Percentiles rank a stretch among this genome's conserved stretches.
phyloP scores from a whole-genome alignment of 2,113 vertebrate species.

The Jacana jacana region DNA sequence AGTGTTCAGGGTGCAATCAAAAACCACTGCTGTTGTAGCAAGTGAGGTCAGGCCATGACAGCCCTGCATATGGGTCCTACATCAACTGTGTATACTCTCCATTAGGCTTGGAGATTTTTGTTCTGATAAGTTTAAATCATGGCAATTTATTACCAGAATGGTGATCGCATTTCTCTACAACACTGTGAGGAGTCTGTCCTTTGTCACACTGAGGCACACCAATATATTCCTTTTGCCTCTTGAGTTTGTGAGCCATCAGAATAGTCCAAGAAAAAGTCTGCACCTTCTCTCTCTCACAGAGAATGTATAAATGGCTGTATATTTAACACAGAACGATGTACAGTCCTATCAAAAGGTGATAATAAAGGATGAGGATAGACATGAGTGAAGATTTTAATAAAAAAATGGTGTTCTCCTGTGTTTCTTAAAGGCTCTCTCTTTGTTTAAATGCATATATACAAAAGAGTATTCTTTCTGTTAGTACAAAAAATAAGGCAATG shows the following conservation, averaged over 20 bases:
- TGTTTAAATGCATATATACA: not conserved
- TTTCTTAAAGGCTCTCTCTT: not conserved
- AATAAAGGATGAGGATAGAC: not conserved
- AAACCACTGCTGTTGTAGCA: not conserved
- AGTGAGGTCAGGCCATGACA: conserved; percentile 1
- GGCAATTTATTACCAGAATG: not conserved
- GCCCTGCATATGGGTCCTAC: not conserved
- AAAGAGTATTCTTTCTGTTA: not conserved
- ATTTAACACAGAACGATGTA: not conserved
- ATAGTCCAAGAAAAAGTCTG: not conserved
- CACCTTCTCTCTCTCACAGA: not conserved
- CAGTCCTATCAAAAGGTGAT: not conserved
- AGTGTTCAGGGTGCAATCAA: not conserved
- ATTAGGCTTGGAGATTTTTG: not conserved
- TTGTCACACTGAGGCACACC: not conserved
- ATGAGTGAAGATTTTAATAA: not conserved
- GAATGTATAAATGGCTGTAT: not conserved
- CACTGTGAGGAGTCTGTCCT: not conserved
- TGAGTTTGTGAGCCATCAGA: not conserved
- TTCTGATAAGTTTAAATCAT: not conserved
- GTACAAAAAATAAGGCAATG: not conserved
- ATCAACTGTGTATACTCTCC: not conserved
- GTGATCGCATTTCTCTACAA: not conserved
- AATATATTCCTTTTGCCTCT: not conserved
- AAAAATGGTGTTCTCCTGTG: not conserved